Percentiles rank a stretch among this genome's conserved stretches.
Evolutionary conservation across 2,797 vertebrate species (phyloP).

Genomic region (Ficedula albicollis): DNA sequence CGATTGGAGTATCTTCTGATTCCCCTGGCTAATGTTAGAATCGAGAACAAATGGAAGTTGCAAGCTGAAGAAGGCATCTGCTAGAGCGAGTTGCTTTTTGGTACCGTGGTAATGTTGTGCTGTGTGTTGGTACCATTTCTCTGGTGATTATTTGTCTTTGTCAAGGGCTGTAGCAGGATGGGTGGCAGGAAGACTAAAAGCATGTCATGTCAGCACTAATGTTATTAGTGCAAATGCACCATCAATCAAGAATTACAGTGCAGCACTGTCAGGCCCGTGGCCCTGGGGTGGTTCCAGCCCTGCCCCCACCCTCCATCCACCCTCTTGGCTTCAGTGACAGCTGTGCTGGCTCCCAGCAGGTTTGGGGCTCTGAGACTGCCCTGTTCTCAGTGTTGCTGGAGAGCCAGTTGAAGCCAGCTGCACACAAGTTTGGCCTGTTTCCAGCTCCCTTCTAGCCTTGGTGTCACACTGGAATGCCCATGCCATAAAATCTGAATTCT

Average conservation of each 20-base stretch:
- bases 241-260: neutral
- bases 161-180: neutral
- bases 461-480: neutral
- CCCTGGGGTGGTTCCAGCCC: neutral
- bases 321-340: neutral
- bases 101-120: accelerated
- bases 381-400: neutral
- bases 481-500: neutral
- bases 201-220: neutral
- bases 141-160: neutral
- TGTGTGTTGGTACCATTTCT: neutral
- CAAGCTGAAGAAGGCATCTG: neutral
- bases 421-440: neutral
- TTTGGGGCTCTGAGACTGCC: neutral
- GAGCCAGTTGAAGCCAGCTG: neutral
- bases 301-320: neutral
- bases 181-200: neutral
- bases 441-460: neutral
- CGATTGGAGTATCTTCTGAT: neutral
- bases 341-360: accelerated
- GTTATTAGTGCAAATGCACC: neutral
- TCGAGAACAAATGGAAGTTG: accelerated
- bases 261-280: neutral
- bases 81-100: accelerated
- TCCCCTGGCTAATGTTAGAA: neutral